Evolutionary conservation across 2,113 vertebrate genomes (phyloP), one percentile per base, ranked within the genome.

Genomic region (Aphelocoma coerulescens): DNA sequence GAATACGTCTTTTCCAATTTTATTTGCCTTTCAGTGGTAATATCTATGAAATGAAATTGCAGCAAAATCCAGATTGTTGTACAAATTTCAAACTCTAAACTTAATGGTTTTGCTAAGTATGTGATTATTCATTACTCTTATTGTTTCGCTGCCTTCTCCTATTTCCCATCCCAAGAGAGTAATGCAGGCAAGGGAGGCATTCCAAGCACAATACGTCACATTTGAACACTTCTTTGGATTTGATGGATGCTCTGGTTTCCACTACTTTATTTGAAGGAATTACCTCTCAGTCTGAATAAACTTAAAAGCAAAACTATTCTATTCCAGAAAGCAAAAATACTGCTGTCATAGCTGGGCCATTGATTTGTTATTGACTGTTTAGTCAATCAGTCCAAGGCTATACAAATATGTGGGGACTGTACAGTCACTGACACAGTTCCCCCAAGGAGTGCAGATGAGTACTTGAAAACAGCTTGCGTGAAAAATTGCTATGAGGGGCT

Each of bases 91-190:
- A 73, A 58, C 44, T 61, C 80, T 78, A 61, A 52, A 78, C 80
- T 52, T 44, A 85, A 77, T 37, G 43, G 76, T 87, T 94, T 95
- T 89, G 32, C 41, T 89, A 91, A 96, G 88, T 86, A 77, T 81
- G 76, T 88, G 92, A 80, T 94, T 94, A 93, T 96, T 96, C 92
- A 89, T 94, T 92, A 91, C 20, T 78, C 69, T 76, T 79, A 94
- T 94, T 95, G 92, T 96, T 94, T 84, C 1, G 1, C 68, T 15
- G 46, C 69, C 83, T 96, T 94, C 94, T 95, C 68, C 65, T 85
- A 10, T 94, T 96, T 96, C 92, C 76, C 37, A 28, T 85, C 93
- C 86, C 92, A 54, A 78, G 92, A 92, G 92, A 82, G 79, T 76
- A 65, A 16, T 57, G 83, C 88, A 66, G 81, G 76, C 73, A 85